These are phyloP conservation scores for Mythimna impura DNA, from an alignment of 2,888 invertebrate genomes.

Conservation along the genomic window DNA sequence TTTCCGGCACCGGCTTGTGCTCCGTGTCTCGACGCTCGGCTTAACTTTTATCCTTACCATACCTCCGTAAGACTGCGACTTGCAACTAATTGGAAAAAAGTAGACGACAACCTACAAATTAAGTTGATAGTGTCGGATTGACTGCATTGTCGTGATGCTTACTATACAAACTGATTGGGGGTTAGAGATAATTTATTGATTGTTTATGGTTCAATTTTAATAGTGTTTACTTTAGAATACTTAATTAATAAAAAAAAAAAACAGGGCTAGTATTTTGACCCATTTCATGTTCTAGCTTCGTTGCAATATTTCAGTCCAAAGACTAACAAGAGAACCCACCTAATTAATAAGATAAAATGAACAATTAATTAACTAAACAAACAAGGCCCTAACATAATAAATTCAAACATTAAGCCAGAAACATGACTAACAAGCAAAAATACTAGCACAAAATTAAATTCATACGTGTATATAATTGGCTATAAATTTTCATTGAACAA, in stretches of 20 bases:
- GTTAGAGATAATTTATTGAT: conserved; percentile 1
- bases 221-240: background rate
- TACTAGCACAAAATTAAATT: conserved; percentile 64
- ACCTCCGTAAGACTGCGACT: conserved; percentile 64
- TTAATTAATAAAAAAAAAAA: too few relatives aligned
- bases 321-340: background rate
- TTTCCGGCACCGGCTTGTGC: conserved; percentile 73
- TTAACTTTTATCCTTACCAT: conserved; percentile 75
- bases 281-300: background rate
- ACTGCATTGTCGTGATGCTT: conserved; percentile 39
- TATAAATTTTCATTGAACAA: conserved; percentile 77
- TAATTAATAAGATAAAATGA: conserved; percentile 37
- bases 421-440: conserved; percentile 63
- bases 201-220: background rate
- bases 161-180: conserved; percentile 13
- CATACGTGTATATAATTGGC: conserved; percentile 67
- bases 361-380: conserved; percentile 45
- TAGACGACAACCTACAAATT: conserved; percentile 57
- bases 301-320: conserved; percentile 13
- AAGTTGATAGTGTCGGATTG: conserved; percentile 56
- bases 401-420: conserved; percentile 49
- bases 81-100: conserved; percentile 78
- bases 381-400: conserved; percentile 40
- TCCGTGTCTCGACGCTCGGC: conserved; percentile 69
- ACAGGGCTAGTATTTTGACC: too few relatives aligned